Conservation (phyloP, 2,888 invertebrate genomes). For the Mimas tiliae region DNA sequence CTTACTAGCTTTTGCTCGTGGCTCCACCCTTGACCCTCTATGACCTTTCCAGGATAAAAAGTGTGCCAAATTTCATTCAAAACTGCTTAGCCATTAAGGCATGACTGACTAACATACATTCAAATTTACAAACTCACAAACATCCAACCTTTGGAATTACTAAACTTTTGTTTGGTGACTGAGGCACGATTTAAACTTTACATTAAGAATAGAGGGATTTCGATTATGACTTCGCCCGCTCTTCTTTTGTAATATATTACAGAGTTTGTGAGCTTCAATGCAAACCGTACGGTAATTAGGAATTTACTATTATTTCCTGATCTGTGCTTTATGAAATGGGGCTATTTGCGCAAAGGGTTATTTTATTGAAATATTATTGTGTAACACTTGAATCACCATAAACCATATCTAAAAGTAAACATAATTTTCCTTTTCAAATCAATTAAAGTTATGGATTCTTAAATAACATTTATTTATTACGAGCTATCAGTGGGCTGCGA, state of each 20-base stretch:
- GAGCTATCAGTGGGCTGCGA: background rate
- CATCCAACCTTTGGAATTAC: too few species aligned
- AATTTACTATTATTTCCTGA: conserved; percentile 39
- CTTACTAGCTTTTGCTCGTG: too few species aligned
- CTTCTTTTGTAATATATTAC: conserved; percentile 24
- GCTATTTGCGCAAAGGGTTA: conserved; percentile 33
- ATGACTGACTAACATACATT: too few species aligned
- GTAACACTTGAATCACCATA: background rate
- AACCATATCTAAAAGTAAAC: conserved; percentile 1
- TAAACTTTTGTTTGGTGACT: too few species aligned
- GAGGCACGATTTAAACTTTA: too few species aligned
- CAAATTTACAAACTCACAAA: too few species aligned
- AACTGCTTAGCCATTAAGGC: too few species aligned
- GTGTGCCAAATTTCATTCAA: too few species aligned
- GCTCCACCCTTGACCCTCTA: too few species aligned
- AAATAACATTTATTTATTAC: background rate
- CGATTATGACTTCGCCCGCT: background rate
- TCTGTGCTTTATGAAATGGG: conserved; percentile 38
- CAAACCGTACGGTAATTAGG: conserved; percentile 39
- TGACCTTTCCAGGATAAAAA: too few species aligned
- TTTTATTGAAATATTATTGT: conserved; percentile 27
- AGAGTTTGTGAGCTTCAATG: conserved; percentile 42
- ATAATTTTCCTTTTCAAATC: background rate
- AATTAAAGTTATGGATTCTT: conserved; percentile 2
- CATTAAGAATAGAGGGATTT: background rate